Conservation (phyloP, 2,113 vertebrate genomes). For the Corythaixoides concolor region DNA sequence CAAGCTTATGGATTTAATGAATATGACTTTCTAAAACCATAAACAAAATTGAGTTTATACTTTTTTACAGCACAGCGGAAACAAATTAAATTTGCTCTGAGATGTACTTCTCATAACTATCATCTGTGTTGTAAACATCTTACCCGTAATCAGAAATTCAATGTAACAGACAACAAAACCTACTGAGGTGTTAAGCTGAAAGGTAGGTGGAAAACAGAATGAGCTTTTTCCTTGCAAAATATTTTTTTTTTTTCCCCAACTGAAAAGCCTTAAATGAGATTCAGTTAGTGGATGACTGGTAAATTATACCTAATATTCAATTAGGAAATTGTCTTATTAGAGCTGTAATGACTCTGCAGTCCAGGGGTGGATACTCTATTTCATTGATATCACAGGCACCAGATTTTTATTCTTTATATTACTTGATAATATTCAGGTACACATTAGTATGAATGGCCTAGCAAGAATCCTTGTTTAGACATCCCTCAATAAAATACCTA, state of each 20-base stretch:
- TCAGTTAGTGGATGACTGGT: not conserved
- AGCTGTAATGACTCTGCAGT: not conserved
- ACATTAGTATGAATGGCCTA: not conserved
- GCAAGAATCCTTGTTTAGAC: not conserved
- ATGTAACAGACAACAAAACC: not conserved
- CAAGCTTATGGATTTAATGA: constrained; percentile 26
- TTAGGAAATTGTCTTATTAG: not conserved
- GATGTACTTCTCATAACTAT: not conserved
- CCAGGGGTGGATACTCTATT: not conserved
- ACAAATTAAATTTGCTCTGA: constrained; percentile 30
- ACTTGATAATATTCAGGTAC: not conserved
- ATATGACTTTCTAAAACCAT: constrained; percentile 27
- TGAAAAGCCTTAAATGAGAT: not conserved
- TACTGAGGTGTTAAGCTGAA: constrained; percentile 1
- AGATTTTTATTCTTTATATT: not conserved
- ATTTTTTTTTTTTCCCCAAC: not conserved
- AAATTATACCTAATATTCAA: not conserved
- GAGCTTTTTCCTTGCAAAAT: not conserved
- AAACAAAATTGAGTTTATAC: not conserved
- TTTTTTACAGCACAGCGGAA: not conserved
- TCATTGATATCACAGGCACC: not conserved
- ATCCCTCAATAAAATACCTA: not conserved
- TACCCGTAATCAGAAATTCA: not conserved
- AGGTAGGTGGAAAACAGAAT: not conserved
- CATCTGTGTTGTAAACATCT: not conserved